Evolutionary conservation across 1,140 invertebrate species (phyloP).

Genomic region (Hirudo medicinalis): DNA sequence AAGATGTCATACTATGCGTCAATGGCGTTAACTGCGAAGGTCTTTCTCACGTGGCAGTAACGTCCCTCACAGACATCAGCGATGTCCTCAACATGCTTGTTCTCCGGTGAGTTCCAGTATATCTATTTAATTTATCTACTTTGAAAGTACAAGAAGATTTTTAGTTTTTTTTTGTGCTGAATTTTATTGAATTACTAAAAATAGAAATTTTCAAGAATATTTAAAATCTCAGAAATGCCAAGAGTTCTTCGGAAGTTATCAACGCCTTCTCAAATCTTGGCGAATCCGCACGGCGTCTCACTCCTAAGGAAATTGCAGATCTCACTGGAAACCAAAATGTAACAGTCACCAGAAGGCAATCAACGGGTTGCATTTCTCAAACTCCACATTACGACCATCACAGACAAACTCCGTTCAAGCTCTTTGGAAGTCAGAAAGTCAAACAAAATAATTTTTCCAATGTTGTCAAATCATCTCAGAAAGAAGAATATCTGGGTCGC

Average conservation of each 20-base stretch:
- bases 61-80: constrained; percentile 4
- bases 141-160: too few species aligned
- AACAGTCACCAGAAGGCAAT: not conserved
- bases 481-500: not conserved
- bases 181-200: too few species aligned
- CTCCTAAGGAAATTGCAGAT: constrained; percentile 3
- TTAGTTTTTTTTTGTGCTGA: too few species aligned
- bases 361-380: not conserved
- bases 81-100: not conserved
- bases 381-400: not conserved
- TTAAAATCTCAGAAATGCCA: not conserved
- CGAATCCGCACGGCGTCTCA: not conserved
- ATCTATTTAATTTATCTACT: too few species aligned
- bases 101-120: not conserved
- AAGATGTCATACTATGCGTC: constrained; percentile 2
- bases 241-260: not conserved
- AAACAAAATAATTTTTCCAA: not conserved
- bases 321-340: constrained; percentile 5
- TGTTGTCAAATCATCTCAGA: not conserved
- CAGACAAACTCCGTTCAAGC: not conserved
- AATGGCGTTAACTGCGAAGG: not conserved
- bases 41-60: not conserved
- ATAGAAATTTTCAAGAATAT: not conserved
- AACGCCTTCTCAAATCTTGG: not conserved
- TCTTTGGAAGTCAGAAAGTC: not conserved